Evolutionary conservation across 1,140 invertebrate species (phyloP).

Genomic region (Drosophila funebris): DNA sequence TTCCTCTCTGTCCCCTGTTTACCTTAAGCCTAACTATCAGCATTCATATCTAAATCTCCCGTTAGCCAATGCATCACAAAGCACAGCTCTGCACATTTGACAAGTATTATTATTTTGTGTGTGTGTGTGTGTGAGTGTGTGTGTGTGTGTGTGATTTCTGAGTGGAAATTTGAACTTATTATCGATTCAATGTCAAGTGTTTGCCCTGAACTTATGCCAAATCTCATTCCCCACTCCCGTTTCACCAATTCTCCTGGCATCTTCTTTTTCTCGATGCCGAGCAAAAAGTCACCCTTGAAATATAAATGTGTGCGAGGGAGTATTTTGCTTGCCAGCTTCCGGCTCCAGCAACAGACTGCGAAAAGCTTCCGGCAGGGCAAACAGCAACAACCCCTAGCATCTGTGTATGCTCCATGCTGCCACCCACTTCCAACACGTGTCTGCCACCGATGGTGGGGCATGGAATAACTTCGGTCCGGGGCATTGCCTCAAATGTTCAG

Average conservation of each 20-base stretch:
- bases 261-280: conserved; percentile 20
- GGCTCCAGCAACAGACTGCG: conserved; percentile 43
- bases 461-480: conserved; percentile 43
- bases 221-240: background rate
- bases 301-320: background rate
- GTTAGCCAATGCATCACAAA: background rate
- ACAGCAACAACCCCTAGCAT: conserved; percentile 8
- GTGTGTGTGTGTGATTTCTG: background rate
- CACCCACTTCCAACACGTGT: conserved; percentile 67
- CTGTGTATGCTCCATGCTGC: background rate
- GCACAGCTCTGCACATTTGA: conserved; percentile 32
- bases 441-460: conserved; percentile 36
- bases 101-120: conserved; percentile 52
- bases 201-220: conserved; percentile 55
- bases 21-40: background rate
- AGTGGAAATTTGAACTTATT: conserved; percentile 63
- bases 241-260: background rate
- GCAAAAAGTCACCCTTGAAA: conserved; percentile 45
- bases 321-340: conserved; percentile 38
- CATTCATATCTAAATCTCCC: background rate
- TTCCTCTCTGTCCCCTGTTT: too few relatives aligned
- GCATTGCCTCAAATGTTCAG: conserved; percentile 45
- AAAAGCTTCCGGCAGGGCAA: conserved; percentile 35
- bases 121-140: too few relatives aligned
- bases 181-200: conserved; percentile 78